These are phyloP conservation scores for Rhamnusium bicolor DNA, from an alignment of 2,888 invertebrate species.

Conservation along the genomic window DNA sequence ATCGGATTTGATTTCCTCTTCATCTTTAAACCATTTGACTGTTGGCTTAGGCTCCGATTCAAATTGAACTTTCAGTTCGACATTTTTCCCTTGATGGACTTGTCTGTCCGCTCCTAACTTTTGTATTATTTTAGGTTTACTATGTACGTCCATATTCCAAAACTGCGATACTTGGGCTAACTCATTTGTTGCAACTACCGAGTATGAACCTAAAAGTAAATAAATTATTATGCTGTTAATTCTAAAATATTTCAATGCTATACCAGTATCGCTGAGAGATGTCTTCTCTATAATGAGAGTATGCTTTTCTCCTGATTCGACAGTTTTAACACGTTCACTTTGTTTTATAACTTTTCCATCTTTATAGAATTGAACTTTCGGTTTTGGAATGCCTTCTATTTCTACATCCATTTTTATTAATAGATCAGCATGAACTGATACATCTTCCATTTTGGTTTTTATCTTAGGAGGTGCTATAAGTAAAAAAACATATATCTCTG, in stretches of 20 bases:
- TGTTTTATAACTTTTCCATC: conserved; percentile 86
- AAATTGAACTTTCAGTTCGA: conserved; percentile 82
- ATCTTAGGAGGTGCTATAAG: conserved; percentile 86
- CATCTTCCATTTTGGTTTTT: conserved; percentile 84
- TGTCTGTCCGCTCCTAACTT: conserved; percentile 79
- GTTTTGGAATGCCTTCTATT: conserved; percentile 87
- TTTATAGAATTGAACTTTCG: conserved; percentile 89
- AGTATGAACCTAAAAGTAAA: conserved; percentile 79
- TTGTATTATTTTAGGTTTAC: conserved; percentile 83
- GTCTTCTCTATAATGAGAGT: conserved; percentile 81
- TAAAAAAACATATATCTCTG: not conserved
- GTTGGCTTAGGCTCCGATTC: conserved; percentile 88
- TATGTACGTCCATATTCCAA: conserved; percentile 89
- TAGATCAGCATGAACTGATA: conserved; percentile 81
- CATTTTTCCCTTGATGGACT: conserved; percentile 83
- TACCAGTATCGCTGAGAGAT: conserved; percentile 82
- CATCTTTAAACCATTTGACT: conserved; percentile 89
- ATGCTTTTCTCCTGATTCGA: conserved; percentile 81
- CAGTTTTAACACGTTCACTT: conserved; percentile 81
- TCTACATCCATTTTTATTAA: conserved; percentile 86
- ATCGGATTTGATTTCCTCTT: conserved; percentile 78
- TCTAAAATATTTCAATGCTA: not conserved
- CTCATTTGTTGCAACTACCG: conserved; percentile 88
- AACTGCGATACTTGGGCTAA: conserved; percentile 93
- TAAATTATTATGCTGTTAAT: not conserved